Evolutionary conservation across 2,797 vertebrate genomes (phyloP), one percentile per base, ranked within the genome.

Genomic region (Rhynchonycteris naso): DNA sequence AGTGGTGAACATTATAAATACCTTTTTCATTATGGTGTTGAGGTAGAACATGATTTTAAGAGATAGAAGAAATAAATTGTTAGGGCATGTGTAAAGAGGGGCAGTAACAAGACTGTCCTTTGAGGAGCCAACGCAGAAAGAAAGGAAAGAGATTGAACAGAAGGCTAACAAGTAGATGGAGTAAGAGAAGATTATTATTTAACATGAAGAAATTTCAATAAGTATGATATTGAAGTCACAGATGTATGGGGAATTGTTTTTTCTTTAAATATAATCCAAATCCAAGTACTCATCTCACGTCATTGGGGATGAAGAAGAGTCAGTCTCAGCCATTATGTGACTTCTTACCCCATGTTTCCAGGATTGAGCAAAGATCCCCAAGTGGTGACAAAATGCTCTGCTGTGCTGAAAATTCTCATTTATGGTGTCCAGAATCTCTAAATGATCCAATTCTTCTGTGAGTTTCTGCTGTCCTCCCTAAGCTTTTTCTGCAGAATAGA

Each of bases 221-320:
- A 21, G 2, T 38, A 50, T 65, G 66, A 63, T 28, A n/a, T 15
- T 74, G 14, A 89, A 85, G 33, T 28, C 50, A 80, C 2, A 71
- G 18, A 35, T 52, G 12, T 10, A 4, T 21, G 35, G 35, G 9
- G 72, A 72, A 56, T 21, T 88, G 30, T 59, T 58, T 75, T 69
- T 59, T 76, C 5, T 58, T 65, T 85, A 90, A 88, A 93, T 68
- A 68, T 28, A 84, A 81, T 84, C 16, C 19, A 66, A 84, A 84
- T 84, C 50, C 26, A 83, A 90, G 38, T 71, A 52, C n/a, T 24
- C 28, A 38, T 82, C 2, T 19, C 4, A 72, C 4, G 52, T 81
- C 30, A 4, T 28, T 22, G 24, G 13, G 43, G n/a, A 22, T 26
- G 54, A 19, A 16, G 24, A 18, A 22, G 65, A 75, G 74, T 68